These are phyloP conservation scores for Scarus forsteni DNA, from an alignment of 2,797 vertebrate species.

Conservation along the genomic window DNA sequence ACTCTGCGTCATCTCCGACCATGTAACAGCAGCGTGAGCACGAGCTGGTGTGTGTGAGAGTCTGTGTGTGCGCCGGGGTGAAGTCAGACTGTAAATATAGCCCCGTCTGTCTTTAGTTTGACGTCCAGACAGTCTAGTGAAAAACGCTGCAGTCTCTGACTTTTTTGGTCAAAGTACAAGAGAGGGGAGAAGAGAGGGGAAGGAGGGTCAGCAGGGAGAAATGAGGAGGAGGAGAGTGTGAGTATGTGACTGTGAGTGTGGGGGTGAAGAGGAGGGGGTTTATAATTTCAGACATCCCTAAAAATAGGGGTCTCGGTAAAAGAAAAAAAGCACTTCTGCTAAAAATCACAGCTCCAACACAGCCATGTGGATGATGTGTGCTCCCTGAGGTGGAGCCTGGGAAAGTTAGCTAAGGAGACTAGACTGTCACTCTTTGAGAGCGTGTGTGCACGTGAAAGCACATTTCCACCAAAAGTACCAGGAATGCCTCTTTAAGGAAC, in stretches of 20 bases:
- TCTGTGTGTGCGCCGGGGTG: conserved; percentile 37
- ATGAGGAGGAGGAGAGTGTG: conserved; percentile 10
- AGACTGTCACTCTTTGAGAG: conserved; percentile 30
- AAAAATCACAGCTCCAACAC: conserved; percentile 77
- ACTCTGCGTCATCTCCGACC: conserved; percentile 65
- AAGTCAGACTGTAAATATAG: conserved; percentile 79
- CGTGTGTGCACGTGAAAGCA: conserved; percentile 5
- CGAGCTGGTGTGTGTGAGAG: conserved; percentile 13
- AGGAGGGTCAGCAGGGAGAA: not conserved
- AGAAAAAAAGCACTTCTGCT: conserved; percentile 71
- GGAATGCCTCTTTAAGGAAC: no score
- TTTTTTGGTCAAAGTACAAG: conserved; percentile 82
- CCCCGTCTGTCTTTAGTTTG: conserved; percentile 57
- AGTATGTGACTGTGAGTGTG: conserved; percentile 11
- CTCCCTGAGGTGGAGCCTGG: conserved; percentile 81
- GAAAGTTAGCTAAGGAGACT: conserved; percentile 58
- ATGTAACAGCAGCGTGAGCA: conserved; percentile 32
- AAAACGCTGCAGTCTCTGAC: conserved; percentile 74
- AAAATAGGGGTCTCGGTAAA: conserved; percentile 74
- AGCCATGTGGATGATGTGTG: conserved; percentile 73
- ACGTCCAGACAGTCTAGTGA: conserved; percentile 81
- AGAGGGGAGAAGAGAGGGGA: conserved; percentile 21
- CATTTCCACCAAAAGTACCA: no score
- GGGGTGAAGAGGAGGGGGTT: conserved; percentile 36
- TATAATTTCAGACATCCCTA: conserved; percentile 81